phyloP scores from a whole-genome alignment of 23 tunicate species.

The Trididemnum clinides region DNA sequence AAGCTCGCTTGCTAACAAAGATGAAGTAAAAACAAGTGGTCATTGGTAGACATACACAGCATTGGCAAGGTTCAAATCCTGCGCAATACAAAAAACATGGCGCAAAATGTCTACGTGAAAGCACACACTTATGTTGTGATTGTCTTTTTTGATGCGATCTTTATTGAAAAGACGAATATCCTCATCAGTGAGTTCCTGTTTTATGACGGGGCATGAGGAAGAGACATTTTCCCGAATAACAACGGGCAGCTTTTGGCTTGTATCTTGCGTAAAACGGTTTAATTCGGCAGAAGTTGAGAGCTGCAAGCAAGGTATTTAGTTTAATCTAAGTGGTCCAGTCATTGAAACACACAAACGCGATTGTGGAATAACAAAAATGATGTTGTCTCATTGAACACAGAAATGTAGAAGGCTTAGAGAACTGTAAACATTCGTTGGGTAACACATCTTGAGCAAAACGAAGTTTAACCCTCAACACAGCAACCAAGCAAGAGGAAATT shows the following conservation, averaged over 20 bases:
- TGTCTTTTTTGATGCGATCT: constrained; percentile 97
- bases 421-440: too few relatives aligned
- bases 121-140: constrained; percentile 94
- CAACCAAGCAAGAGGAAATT: too few relatives aligned
- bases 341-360: background rate
- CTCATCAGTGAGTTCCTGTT: constrained; percentile 83
- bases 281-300: constrained; percentile 55
- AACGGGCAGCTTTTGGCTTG: constrained; percentile 38
- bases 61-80: too few relatives aligned
- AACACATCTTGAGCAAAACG: too few relatives aligned
- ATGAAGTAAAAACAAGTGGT: too few relatives aligned
- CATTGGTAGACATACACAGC: too few relatives aligned
- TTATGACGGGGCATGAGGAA: constrained; percentile 81
- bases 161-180: constrained; percentile 52
- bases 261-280: constrained; percentile 9
- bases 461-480: too few relatives aligned
- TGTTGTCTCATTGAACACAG: background rate
- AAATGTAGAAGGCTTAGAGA: background rate
- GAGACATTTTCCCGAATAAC: constrained; percentile 50
- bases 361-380: background rate
- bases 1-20: too few relatives aligned
- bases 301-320: constrained; percentile 27
- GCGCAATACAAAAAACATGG: too few relatives aligned
- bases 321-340: too few relatives aligned
- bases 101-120: too few relatives aligned